Conservation (phyloP, 1,140 invertebrate genomes). For the Notospermus geniculatus region DNA sequence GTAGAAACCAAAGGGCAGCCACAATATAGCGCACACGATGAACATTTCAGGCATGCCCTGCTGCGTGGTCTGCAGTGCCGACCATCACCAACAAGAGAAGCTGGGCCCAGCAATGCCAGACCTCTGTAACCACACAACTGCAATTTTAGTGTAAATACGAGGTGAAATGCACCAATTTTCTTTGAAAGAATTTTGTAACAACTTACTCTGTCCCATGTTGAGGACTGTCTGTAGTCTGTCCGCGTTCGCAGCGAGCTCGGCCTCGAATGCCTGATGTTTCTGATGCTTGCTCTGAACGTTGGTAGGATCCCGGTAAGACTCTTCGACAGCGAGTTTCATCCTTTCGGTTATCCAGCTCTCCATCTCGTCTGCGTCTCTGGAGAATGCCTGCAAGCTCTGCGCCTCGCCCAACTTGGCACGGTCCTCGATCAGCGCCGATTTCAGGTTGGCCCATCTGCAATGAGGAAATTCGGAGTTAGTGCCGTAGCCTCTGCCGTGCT, state of each 20-base stretch:
- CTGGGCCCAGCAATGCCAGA: too few species aligned
- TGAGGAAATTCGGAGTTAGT: too few species aligned
- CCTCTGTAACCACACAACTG: too few species aligned
- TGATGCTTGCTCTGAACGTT: slow-evolving; percentile 82
- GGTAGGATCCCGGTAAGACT: slow-evolving; percentile 84
- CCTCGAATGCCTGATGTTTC: slow-evolving; percentile 99
- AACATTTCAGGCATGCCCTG: too few species aligned
- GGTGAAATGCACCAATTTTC: too few species aligned
- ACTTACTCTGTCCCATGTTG: slow-evolving; percentile 82
- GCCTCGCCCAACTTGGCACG: slow-evolving; percentile 93
- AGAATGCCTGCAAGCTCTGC: slow-evolving; percentile 98
- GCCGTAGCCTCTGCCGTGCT: too few species aligned
- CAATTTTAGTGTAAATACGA: too few species aligned
- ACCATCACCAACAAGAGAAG: too few species aligned
- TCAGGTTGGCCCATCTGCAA: slow-evolving; percentile 87
- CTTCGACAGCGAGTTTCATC: slow-evolving; percentile 92
- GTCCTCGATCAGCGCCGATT: slow-evolving; percentile 97
- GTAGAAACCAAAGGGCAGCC: too few species aligned
- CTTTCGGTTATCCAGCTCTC: slow-evolving; percentile 99
- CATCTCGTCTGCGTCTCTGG: slow-evolving; percentile 98
- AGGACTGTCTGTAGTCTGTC: slow-evolving; percentile 95
- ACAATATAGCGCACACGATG: too few species aligned
- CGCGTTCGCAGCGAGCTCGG: slow-evolving; percentile 96
- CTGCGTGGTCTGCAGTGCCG: too few species aligned
- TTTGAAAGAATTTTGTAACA: too few species aligned